Evolutionary conservation across 2,888 invertebrate species (phyloP), one percentile per base, ranked within the genome.

Genomic region (Cepaea hortensis): DNA sequence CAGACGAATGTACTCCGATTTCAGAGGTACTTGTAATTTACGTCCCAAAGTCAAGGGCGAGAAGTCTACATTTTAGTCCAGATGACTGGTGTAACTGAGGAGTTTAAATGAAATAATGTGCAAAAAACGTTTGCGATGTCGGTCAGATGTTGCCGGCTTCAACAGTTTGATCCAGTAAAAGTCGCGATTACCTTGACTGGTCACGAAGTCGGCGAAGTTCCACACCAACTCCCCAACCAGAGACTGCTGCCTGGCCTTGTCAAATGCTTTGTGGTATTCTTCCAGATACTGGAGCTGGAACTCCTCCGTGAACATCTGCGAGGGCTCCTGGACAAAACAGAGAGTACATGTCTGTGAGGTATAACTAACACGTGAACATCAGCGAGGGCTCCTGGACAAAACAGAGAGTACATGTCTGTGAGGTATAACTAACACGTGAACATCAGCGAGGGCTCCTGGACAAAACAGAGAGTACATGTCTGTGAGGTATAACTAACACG

Each of bases 151-250:
- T 35, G 35, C 1, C 35, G 35, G 35, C 35, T 35, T 35, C 35
- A 35, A 35, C 35, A 35, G 35, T 35, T 35, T 35, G 35, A 35
- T 35, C 35, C 35, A 35, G 35, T 48, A 20, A 46, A 73, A 73
- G 23, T n/a, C 23, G 23, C 4, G 35, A 15, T 88, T 90, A 94
- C 94, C 91, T 91, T 98, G 97, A 83, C 96, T 97, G 15, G 99
- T 99, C 95, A 98, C 97, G 93, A 99, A 99, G 94, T 99, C 99
- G 0, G 99, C 99, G 95, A 99, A 99, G 95, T 99, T 99, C 99
- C 99, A 99, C 77, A 99, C 97, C 95, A 99, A 98, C 95, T 99
- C 99, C 4, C 99, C 99, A 61, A 98, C 96, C 92, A 99, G 97
- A 95, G 97, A 95, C 20, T 93, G 90, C 11, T 90, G 87, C 84